Conservation (phyloP, 2,888 invertebrate genomes). For the Orthosia gothica region DNA sequence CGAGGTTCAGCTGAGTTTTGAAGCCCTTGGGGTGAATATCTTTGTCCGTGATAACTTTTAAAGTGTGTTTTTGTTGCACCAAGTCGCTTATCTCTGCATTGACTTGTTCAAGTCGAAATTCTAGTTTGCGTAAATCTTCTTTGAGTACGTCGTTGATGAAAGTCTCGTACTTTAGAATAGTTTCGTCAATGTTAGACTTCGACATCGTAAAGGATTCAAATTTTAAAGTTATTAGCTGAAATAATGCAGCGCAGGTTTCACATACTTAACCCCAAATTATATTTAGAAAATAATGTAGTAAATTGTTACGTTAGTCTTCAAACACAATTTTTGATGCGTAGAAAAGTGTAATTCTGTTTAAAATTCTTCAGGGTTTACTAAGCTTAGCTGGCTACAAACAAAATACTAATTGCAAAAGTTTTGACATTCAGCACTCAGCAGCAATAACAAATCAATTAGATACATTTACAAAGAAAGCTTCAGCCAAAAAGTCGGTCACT, state of each 20-base stretch:
- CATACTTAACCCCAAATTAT: slow-evolving; percentile 48
- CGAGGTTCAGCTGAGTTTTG: slow-evolving; percentile 93
- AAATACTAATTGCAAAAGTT: neutral
- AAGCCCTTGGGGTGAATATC: slow-evolving; percentile 87
- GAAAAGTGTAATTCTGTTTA: neutral
- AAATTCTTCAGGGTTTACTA: neutral
- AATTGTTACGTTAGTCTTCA: neutral
- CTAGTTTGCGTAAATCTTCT: slow-evolving; percentile 93
- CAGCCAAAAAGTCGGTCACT: too few species aligned
- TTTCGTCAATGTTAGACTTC: slow-evolving; percentile 72
- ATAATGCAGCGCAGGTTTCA: slow-evolving; percentile 6
- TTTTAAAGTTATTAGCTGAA: neutral
- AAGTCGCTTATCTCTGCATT: slow-evolving; percentile 94
- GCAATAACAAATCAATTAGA: neutral
- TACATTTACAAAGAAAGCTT: slow-evolving; percentile 5
- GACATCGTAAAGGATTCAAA: slow-evolving; percentile 70
- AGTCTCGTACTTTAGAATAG: slow-evolving; percentile 91
- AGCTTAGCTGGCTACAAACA: neutral
- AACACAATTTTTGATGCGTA: neutral
- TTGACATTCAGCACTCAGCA: slow-evolving; percentile 31
- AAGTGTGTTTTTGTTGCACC: slow-evolving; percentile 93
- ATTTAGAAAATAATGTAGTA: neutral
- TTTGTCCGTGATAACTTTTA: slow-evolving; percentile 92
- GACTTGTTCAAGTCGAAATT: slow-evolving; percentile 91
- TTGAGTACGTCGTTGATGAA: slow-evolving; percentile 95